A percentile compares a stretch with the other conserved stretches of the same genome.
These are phyloP conservation scores for Megalopta genalis DNA, from an alignment of 1,140 invertebrate genomes.

Conservation along the genomic window DNA sequence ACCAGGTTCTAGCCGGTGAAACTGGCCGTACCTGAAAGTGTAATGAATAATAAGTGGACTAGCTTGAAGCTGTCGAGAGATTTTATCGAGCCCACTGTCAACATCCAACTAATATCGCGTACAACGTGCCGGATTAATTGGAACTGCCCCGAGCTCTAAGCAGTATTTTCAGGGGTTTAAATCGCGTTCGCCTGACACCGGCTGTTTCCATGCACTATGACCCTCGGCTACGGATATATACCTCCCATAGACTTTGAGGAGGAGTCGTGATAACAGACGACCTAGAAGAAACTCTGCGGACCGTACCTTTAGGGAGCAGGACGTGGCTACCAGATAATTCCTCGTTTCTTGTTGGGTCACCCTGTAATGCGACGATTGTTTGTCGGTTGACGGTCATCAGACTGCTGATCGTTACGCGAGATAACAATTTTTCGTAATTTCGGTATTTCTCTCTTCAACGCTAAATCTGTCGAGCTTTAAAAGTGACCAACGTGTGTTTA, in stretches of 20 bases:
- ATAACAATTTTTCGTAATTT: too few species aligned
- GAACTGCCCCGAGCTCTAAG: constrained; percentile 66
- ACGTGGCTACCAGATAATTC: constrained; percentile 10
- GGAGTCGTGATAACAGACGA: constrained; percentile 18
- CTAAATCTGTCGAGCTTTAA: too few species aligned
- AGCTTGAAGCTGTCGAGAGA: constrained; percentile 68
- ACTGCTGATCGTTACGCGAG: too few species aligned
- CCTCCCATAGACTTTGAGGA: constrained; percentile 3
- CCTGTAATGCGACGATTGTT: neutral
- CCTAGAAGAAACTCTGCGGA: constrained; percentile 5
- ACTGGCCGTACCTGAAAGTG: constrained; percentile 67
- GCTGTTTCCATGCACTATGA: constrained; percentile 8
- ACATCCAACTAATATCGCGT: constrained; percentile 78
- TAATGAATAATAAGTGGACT: constrained; percentile 74
- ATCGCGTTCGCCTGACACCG: constrained; percentile 66
- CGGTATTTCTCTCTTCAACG: too few species aligned
- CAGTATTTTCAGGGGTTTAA: constrained; percentile 70
- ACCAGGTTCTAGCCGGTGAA: constrained; percentile 30
- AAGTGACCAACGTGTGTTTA: too few species aligned
- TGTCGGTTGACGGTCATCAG: too few species aligned
- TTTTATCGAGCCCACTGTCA: constrained; percentile 77
- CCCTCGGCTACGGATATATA: neutral
- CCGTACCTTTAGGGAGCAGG: constrained; percentile 34
- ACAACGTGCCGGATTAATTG: constrained; percentile 77
- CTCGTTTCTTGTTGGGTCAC: constrained; percentile 18